Evolutionary conservation across 2,113 vertebrate genomes (phyloP).

Genomic region (Microtus pennsylvanicus): DNA sequence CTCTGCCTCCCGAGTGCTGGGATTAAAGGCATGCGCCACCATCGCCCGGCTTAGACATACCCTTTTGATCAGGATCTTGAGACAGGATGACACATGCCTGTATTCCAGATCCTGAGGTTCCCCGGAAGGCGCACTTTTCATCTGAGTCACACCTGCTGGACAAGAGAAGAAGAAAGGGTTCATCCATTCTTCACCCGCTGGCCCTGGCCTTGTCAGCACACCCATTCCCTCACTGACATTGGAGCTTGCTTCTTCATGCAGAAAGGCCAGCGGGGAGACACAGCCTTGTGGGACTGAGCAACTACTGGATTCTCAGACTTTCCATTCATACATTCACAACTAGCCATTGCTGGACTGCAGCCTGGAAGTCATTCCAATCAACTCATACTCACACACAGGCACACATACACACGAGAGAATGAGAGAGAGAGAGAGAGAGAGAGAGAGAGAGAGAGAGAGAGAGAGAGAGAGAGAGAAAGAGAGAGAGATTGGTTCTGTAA

Average conservation of each 20-base stretch:
- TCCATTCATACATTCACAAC: neutral
- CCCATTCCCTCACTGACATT: neutral
- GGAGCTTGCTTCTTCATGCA: neutral
- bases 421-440: neutral
- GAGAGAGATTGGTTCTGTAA: neutral
- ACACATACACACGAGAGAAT: too few relatives aligned
- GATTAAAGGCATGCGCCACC: too few relatives aligned
- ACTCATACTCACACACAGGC: neutral
- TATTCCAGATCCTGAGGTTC: neutral
- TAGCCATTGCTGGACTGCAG: neutral
- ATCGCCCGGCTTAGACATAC: too few relatives aligned
- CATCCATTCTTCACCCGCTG: neutral
- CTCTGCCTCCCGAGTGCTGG: too few relatives aligned
- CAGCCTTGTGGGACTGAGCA: neutral
- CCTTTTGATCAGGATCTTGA: neutral
- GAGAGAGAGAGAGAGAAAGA: too few relatives aligned
- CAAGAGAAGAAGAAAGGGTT: neutral
- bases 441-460: too few relatives aligned
- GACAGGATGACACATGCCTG: neutral
- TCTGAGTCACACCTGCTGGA: neutral
- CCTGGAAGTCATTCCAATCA: neutral
- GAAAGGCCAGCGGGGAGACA: neutral
- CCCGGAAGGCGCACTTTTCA: neutral
- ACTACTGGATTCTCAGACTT: neutral
- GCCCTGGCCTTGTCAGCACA: neutral